These are phyloP conservation scores for Pteromalus puparum DNA, from an alignment of 1,140 invertebrate genomes.

Conservation along the genomic window DNA sequence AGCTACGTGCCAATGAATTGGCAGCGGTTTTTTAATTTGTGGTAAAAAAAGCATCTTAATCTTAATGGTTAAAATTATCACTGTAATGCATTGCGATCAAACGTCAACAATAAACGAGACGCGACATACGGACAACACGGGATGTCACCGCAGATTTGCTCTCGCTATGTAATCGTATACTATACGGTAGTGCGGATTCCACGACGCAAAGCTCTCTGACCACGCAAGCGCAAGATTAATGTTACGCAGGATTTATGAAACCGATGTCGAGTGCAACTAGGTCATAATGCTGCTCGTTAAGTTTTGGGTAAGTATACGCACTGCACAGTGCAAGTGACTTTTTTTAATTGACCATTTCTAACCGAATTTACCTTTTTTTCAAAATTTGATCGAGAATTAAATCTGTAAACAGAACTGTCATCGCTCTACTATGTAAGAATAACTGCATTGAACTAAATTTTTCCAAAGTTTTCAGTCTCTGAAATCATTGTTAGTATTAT, in stretches of 20 bases:
- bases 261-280: background rate
- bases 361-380: background rate
- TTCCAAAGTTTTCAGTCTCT: no score
- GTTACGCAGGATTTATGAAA: conserved; percentile 22
- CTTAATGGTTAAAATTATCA: no score
- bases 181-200: background rate
- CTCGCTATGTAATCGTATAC: background rate
- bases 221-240: conserved; percentile 12
- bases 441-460: no score
- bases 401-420: no score
- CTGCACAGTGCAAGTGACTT: background rate
- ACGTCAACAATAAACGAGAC: no score
- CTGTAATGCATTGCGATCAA: background rate
- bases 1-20: no score
- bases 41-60: no score
- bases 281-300: conserved; percentile 30
- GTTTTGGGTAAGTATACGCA: background rate
- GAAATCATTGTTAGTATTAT: no score
- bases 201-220: background rate
- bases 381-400: background rate
- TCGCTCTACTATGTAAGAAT: no score
- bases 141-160: background rate
- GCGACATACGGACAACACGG: no score
- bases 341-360: background rate
- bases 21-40: no score